phyloP scores from a whole-genome alignment of 2,113 vertebrate species.

The Syngnathus typhle region DNA sequence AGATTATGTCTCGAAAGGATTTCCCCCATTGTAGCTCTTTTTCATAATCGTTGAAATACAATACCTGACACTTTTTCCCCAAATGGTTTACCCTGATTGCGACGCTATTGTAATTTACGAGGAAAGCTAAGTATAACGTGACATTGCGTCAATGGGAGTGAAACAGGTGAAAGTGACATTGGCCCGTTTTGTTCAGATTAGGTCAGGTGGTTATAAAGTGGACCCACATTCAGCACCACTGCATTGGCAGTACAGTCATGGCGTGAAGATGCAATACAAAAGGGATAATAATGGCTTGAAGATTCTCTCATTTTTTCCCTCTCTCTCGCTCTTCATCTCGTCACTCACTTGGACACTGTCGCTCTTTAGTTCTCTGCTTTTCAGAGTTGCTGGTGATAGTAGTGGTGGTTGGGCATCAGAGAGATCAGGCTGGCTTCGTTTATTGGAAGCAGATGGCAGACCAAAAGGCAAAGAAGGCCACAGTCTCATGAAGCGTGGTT shows the following conservation, averaged over 20 bases:
- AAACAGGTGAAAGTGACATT: too few species aligned
- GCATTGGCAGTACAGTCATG: too few species aligned
- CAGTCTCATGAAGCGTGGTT: slow-evolving; percentile 69
- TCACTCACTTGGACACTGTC: background rate
- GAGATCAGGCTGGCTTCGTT: slow-evolving; percentile 68
- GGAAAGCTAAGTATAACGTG: background rate
- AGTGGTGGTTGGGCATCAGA: slow-evolving; percentile 49
- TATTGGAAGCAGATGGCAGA: slow-evolving; percentile 70
- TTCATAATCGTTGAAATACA: slow-evolving; percentile 31
- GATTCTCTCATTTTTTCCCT: slow-evolving; percentile 42
- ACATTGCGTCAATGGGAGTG: too few species aligned
- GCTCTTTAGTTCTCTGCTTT: slow-evolving; percentile 45
- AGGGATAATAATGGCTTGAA: slow-evolving; percentile 29
- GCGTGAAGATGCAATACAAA: background rate
- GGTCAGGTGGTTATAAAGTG: too few species aligned
- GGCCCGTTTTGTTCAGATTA: too few species aligned
- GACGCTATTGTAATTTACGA: slow-evolving; percentile 31
- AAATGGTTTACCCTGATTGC: slow-evolving; percentile 43
- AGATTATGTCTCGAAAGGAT: slow-evolving; percentile 18
- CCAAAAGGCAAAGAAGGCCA: slow-evolving; percentile 69
- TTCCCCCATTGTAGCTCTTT: slow-evolving; percentile 25
- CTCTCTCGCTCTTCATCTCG: slow-evolving; percentile 22
- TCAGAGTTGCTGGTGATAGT: slow-evolving; percentile 28
- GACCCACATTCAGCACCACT: too few species aligned
- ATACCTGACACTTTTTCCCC: slow-evolving; percentile 23